A percentile compares a stretch with the other conserved stretches of the same genome.
phyloP scores from a whole-genome alignment of 2,113 vertebrate species.

The Alligator mississippiensis region DNA sequence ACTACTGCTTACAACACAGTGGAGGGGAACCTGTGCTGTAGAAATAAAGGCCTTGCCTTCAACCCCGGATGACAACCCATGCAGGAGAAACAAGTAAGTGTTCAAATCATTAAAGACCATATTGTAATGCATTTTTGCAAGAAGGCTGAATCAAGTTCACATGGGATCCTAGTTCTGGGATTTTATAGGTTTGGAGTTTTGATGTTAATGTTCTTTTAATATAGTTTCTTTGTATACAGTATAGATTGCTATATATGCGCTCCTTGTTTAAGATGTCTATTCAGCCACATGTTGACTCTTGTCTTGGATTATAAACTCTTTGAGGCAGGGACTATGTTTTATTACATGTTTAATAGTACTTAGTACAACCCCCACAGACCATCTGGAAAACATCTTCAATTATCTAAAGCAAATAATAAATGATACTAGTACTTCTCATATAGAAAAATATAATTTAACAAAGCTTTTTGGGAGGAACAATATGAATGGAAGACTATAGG shows the following conservation, averaged over 20 bases:
- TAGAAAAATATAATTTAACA: not conserved
- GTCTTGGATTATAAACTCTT: not conserved
- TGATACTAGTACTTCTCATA: not conserved
- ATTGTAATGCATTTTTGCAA: not conserved
- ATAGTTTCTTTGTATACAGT: not conserved
- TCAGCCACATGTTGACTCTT: not conserved
- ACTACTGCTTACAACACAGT: constrained; percentile 8
- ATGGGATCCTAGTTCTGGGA: not conserved
- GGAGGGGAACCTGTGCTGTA: not conserved
- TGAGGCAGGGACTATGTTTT: not conserved
- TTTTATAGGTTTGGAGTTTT: not conserved
- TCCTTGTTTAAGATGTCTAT: not conserved
- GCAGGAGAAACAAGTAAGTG: not conserved
- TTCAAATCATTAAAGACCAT: not conserved
- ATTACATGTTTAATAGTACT: not conserved
- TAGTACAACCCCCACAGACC: not conserved
- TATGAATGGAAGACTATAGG: not conserved
- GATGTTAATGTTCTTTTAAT: not conserved
- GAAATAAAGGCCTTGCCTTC: not conserved
- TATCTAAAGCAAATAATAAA: not conserved
- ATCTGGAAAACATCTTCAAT: not conserved
- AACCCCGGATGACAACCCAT: not conserved
- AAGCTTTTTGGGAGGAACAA: not conserved
- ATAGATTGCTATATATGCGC: too few species aligned
- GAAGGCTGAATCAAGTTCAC: not conserved